Evolutionary conservation across 1,140 invertebrate genomes (phyloP), one percentile per base, ranked within the genome.

Genomic region (Cydia amplana): DNA sequence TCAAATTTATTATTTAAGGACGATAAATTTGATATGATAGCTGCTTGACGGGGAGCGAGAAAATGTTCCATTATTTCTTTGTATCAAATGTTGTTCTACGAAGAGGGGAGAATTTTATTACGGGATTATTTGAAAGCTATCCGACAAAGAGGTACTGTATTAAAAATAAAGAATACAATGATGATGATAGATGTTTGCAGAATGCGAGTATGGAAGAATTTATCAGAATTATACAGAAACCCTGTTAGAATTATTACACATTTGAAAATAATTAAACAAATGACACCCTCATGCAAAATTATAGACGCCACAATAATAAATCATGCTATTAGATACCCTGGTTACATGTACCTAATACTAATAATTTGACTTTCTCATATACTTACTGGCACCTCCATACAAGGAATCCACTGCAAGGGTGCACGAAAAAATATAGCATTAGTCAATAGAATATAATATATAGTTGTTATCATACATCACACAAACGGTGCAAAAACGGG

Each of bases 301-400:
- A 70, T 18, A 36, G 65, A 70, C 65, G 32, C n/a, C 18, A 70
- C 32, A 9, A 25, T 64, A 67, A 67, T 16, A 1, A 23, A 70
- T 18, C 65, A 70, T 70, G 65, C 65, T 67, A 32, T 67, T 67
- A 67, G 32, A 32, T 32, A 32, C 64, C 64, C 28, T 32, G 28
- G 12, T 64, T 14, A 25, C 20, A 67, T 67, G 16, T 40, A 70
- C 32, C 0, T 70, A 9, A 36, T 70, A n/a, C 16, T 32, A 32
- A 32, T 20, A 18, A 18, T 36, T 36, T 32, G 65, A 70, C 7
- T 40, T 40, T 70, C 65, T 70, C n/a, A 18, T 81, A 85, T 91
- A 97, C 96, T 97, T 96, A 97, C 96, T 97, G 93, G 96, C 95
- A 94, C 96, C 96, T 96, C 95, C 96, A 96, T 96, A 95, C 93